Evolutionary conservation across 2,888 invertebrate genomes (phyloP).

Genomic region (Chrysolina oricalcia): DNA sequence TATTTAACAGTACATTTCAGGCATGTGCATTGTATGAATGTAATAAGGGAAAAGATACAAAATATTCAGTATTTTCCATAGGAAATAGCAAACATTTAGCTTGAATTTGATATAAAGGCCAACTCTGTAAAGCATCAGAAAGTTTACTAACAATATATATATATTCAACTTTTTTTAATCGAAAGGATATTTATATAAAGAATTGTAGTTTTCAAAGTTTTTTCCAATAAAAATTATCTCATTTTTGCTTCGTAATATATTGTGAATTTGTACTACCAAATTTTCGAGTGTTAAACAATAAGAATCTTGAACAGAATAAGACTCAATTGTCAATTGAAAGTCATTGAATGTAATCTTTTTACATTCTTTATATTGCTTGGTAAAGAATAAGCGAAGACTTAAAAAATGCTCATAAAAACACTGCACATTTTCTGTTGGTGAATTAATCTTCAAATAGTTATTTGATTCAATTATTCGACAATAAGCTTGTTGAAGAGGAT

Average conservation of each 20-base stretch:
- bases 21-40: conserved; percentile 19
- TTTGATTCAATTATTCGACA: conserved; percentile 36
- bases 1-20: background rate
- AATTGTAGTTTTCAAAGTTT: conserved; percentile 15
- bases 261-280: conserved; percentile 30
- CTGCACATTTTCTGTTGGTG: conserved; percentile 15
- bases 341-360: conserved; percentile 30
- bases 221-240: conserved; percentile 29
- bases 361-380: conserved; percentile 30
- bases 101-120: conserved; percentile 9
- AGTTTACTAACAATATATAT: conserved; percentile 14
- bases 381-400: conserved; percentile 28
- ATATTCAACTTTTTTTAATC: conserved; percentile 22
- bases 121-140: conserved; percentile 20
- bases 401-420: conserved; percentile 32
- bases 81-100: conserved; percentile 21
- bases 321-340: conserved; percentile 28
- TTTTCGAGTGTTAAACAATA: conserved; percentile 31
- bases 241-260: conserved; percentile 27
- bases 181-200: conserved; percentile 24
- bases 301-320: conserved; percentile 30
- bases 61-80: conserved; percentile 23
- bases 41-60: conserved; percentile 26
- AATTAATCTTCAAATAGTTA: conserved; percentile 24
- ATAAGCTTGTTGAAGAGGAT: conserved; percentile 42